Conservation (phyloP, 2,888 invertebrate genomes). For the Meliscaeva auricollis region DNA sequence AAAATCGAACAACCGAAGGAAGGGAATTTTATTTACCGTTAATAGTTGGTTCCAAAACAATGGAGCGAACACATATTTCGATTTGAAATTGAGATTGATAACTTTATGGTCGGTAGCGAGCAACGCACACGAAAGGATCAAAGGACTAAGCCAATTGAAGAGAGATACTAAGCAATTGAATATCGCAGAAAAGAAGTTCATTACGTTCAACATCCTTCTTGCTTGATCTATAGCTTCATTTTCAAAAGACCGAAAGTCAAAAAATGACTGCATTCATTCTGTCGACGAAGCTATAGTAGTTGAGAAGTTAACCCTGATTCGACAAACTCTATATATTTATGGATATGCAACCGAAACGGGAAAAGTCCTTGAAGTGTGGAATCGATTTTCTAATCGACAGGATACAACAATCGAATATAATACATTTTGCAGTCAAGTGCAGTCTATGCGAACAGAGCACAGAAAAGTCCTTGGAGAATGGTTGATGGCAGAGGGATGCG, state of each 20-base stretch:
- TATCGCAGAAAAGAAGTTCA: background rate
- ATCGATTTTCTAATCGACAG: conserved; percentile 67
- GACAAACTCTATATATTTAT: background rate
- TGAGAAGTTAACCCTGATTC: conserved; percentile 31
- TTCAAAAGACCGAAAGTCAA: background rate
- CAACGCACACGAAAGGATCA: background rate
- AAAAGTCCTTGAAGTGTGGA: conserved; percentile 68
- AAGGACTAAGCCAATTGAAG: conserved; percentile 19
- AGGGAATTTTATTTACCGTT: conserved; percentile 49
- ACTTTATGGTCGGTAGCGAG: background rate
- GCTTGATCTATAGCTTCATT: too few species aligned
- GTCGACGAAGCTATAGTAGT: background rate
- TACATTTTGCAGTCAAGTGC: conserved; percentile 63
- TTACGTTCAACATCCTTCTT: background rate
- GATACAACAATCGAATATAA: conserved; percentile 46
- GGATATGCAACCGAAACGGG: conserved; percentile 17
- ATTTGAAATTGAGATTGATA: conserved; percentile 66
- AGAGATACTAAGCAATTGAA: conserved; percentile 46
- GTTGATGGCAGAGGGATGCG: background rate
- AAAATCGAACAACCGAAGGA: background rate
- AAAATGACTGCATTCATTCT: conserved; percentile 30
- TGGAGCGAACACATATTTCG: conserved; percentile 39
- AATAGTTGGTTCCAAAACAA: conserved; percentile 65
- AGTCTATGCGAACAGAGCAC: conserved; percentile 11
- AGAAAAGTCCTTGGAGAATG: background rate